Evolutionary conservation across 2,797 vertebrate species (phyloP).

Genomic region (Betta splendens): DNA sequence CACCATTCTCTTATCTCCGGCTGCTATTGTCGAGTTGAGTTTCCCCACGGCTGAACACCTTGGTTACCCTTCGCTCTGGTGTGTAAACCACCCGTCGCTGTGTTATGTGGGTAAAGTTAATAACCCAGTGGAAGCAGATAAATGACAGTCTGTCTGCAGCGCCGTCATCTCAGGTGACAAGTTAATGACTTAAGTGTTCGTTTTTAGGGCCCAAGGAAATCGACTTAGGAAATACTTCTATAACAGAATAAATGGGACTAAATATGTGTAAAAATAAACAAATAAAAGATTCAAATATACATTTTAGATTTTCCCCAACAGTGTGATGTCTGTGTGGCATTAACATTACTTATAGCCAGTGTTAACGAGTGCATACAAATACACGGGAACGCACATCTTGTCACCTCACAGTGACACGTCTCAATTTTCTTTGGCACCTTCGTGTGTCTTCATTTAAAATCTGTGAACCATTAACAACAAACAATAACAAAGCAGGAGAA

Average conservation of each 20-base stretch:
- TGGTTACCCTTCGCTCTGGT: slow-evolving; percentile 55
- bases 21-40: slow-evolving; percentile 41
- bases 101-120: slow-evolving; percentile 46
- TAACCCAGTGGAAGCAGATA: slow-evolving; percentile 50
- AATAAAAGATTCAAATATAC: slow-evolving; percentile 3
- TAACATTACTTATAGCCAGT: too few species aligned
- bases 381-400: neutral
- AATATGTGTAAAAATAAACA: slow-evolving; percentile 1
- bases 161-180: slow-evolving; percentile 39
- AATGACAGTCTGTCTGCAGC: slow-evolving; percentile 44
- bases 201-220: slow-evolving; percentile 25
- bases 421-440: slow-evolving; percentile 49
- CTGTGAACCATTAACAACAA: slow-evolving; percentile 83
- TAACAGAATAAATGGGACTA: slow-evolving; percentile 19
- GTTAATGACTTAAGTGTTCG: slow-evolving; percentile 32
- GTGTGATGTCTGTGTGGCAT: too few species aligned
- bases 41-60: slow-evolving; percentile 44
- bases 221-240: slow-evolving; percentile 26
- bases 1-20: slow-evolving; percentile 47
- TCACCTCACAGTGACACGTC: slow-evolving; percentile 9
- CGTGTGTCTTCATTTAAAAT: slow-evolving; percentile 64
- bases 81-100: slow-evolving; percentile 32
- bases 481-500: slow-evolving; percentile 80
- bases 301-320: too few species aligned
- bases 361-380: neutral